Evolutionary conservation across 2,888 invertebrate genomes (phyloP), one percentile per base, ranked within the genome.

Genomic region (Ichneumoninae sp.): DNA sequence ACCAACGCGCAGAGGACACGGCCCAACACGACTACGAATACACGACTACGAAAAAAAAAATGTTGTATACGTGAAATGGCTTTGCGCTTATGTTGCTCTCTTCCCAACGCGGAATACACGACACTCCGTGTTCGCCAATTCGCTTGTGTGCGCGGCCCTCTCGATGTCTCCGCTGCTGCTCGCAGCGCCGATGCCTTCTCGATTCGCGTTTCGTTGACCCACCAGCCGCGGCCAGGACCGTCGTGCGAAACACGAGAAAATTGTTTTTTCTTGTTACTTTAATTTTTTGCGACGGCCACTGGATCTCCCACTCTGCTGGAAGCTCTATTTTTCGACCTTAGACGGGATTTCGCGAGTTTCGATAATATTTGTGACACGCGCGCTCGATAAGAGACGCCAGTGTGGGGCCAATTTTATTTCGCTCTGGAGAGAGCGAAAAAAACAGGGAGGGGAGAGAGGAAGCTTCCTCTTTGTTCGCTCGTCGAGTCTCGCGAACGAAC

Each of bases 151-250:
- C 3, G 54, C 54, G 54, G 26, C 26, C 57, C 26, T 57, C 57
- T 22, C 57, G 57, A 57, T 26, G 57, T 4, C 26, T 22, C 26
- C 57, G 57, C 57, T 13, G 26, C 57, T 26, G 57, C 57, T 22
- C 44, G 40, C 76, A 47, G 50, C 70, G 52, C 54, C 44, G 76
- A 76, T 44, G 76, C 26, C 65, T 76, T 65, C 65, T 65, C 60
- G 66, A 76, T 66, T 57, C 70, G 70, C 70, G 63, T 63, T 57
- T 13, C 57, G 57, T 57, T 57, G 57, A 57, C 57, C 57, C 26
- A 26, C 22, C 13, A 57, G 57, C 57, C 57, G 10, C 33, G 65
- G 65, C 19, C 65, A 33, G 65, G 36, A 33, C 19, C 40, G 65
- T 40, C 65, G 65, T 40, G 36, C 65, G 33, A 57, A 22, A n/a